Evolutionary conservation across 2,888 invertebrate species (phyloP).

Genomic region (Piscicola geometra): DNA sequence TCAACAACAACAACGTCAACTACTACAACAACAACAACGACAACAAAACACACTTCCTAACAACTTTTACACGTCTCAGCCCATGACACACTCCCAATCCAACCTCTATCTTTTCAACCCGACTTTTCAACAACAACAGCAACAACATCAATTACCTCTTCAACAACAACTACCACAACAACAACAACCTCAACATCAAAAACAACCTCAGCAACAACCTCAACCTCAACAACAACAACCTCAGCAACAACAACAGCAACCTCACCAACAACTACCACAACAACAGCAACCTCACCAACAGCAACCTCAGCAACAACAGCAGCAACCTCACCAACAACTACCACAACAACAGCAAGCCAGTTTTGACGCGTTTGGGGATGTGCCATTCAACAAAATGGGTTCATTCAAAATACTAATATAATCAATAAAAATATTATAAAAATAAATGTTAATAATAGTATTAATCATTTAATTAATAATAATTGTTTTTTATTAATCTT

Average conservation of each 20-base stretch:
- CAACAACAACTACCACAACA: neutral
- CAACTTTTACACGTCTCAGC: neutral
- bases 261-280: neutral
- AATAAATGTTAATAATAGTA: too few relatives aligned
- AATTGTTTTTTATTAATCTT: too few relatives aligned
- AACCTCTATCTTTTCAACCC: neutral
- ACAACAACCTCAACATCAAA: neutral
- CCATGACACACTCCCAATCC: slow-evolving; percentile 3
- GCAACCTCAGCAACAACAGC: neutral
- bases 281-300: neutral
- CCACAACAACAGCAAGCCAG: neutral
- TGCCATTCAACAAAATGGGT: slow-evolving; percentile 6
- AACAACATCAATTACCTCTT: neutral
- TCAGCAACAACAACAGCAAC: neutral
- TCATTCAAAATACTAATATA: too few relatives aligned
- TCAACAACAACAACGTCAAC: slow-evolving; percentile 4
- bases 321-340: too few relatives aligned
- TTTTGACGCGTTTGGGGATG: slow-evolving; percentile 3
- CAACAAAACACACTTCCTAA: neutral
- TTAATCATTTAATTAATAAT: too few relatives aligned
- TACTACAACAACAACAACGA: neutral
- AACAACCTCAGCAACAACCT: neutral
- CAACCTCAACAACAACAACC: neutral
- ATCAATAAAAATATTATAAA: too few relatives aligned
- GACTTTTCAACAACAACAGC: neutral